Base-by-base conservation (phyloP, 2,113 vertebrate genomes). In the Siniperca knerii region DNA sequence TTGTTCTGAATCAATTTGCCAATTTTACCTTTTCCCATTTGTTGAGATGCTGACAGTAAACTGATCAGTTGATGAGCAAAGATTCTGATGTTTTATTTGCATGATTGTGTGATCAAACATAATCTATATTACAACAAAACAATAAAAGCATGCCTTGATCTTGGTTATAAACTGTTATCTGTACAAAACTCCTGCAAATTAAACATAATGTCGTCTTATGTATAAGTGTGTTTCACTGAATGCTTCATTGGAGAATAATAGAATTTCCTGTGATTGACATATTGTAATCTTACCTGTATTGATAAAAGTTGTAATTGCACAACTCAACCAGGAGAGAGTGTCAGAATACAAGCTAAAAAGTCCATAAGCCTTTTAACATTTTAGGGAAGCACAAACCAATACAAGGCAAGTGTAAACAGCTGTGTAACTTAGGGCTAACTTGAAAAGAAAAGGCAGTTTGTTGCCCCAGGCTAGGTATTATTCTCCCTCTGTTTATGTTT, bases 221-320 rank as follows among this genome's bases (percentile, higher is more conserved):
- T 52, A 23, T 7, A 65, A 57, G 61, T 46, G 5, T 48, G 25
- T 54, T 71, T 46, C 35, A 66, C 29, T 23, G 10, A 68, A 68
- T 68, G 8, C 48, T 74, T 58, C 6, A 16, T 10, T 3, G 23
- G 2, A 52, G 15, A 48, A 60, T 46, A 58, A 40, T 29, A 50
- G 29, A 54, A 44, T 20, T 13, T 44, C 13, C 0, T 54, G 33
- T 9, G 18, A 68, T 16, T 29, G 21, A 60, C 5, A 10, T 18
- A 4, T 2, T 40, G 29, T 13, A 9, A 23, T 44, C 52, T n/a
- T 8, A 21, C 21, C 18, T 40, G 23, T 6, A 20, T 68, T 62
- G 68, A 48, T 25, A 37, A 21, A 79, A 3, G 23, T 29, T 86
- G 89, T 79, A 87, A 58, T 86, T 79, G 8, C 82, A 82, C 13